Evolutionary conservation across 1,140 invertebrate species (phyloP), one percentile per base, ranked within the genome.

Genomic region (Leptopilina boulardi): DNA sequence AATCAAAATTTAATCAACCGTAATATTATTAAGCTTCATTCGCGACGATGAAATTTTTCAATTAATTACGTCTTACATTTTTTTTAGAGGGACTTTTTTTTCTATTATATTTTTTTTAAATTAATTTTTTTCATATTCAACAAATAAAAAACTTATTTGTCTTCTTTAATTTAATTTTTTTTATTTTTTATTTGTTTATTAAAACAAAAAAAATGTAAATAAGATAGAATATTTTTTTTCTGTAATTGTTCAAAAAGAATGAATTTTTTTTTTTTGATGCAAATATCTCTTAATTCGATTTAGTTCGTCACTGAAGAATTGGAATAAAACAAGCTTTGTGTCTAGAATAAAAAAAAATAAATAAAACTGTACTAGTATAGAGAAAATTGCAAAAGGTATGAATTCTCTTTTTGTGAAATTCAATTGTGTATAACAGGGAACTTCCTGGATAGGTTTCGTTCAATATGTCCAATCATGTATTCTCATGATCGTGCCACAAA

Each of bases 401-500:
- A 66, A 66, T 66, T 66, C 59, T 66, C 13, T 8, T n/a, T 66
- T 23, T 66, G 26, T 26, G 26, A 13, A 26, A 66, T 66, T 66
- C 59, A 66, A 66, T 66, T n/a, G 13, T n/a, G 30, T 66, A 66
- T 23, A 30, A 38, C 34, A 38, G 34, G 26, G 23, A n/a, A 66
- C 26, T 66, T 66, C 26, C 59, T 66, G 26, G 21, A 23, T 66
- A 66, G 26, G 59, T 30, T 66, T 66, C 59, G 26, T 66, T 66
- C 26, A 66, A 66, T 66, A 30, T 66, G 59, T 66, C 26, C 59
- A 66, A 66, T 66, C 26, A 66, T 66, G 23, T 34, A 34, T 30
- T 66, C 59, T 30, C 23, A 66, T 23, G 26, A n/a, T 66, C 59
- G 11, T 66, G 15, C 59, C 59, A 66, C 59, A 66, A 66, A 66